Evolutionary conservation across 2,888 invertebrate genomes (phyloP), one percentile per base, ranked within the genome.

Genomic region (Aromia moschata): DNA sequence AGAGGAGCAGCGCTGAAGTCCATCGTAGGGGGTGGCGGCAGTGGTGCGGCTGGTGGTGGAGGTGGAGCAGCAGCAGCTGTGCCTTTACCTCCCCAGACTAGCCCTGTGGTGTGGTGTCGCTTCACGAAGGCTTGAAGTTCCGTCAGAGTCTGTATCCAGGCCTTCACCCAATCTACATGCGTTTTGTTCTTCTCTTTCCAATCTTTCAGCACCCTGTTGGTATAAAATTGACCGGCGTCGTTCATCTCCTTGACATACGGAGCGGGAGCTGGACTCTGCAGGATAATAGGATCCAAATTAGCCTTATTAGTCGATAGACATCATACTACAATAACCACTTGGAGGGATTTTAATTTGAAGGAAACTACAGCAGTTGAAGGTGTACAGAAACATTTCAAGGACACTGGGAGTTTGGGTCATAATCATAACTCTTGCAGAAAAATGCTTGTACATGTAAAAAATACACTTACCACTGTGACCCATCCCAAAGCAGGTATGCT

Each of bases 231-330:
- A 1, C 97, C 96, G 7, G 98, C 94, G 79, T 99, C 98, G 72
- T 92, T 91, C 95, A 97, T 96, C 82, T 99, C 98, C 82, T 98
- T 98, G 14, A 99, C 90, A 78, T 93, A 94, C 0, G 98, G 98
- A 1, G 91, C 93, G 0, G 98, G 98, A 0, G 96, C 91, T 1
- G 96, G 96, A 11, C 90, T 82, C 85, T 61, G 10, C 36, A 52
- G 40, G 5, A 16, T 5, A 33, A 33, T 33, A n/a, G n/a, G n/a
- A n/a, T n/a, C n/a, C n/a, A n/a, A n/a, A n/a, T n/a, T n/a, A n/a
- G n/a, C n/a, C n/a, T n/a, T n/a, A n/a, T n/a, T n/a, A n/a, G n/a
- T n/a, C n/a, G n/a, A n/a, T n/a, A n/a, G n/a, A n/a, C n/a, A n/a
- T n/a, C n/a, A n/a, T n/a, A n/a, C n/a, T n/a, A n/a, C n/a, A n/a